phyloP scores from a whole-genome alignment of 2,888 invertebrate species.

The Cryptosula pallasiana region DNA sequence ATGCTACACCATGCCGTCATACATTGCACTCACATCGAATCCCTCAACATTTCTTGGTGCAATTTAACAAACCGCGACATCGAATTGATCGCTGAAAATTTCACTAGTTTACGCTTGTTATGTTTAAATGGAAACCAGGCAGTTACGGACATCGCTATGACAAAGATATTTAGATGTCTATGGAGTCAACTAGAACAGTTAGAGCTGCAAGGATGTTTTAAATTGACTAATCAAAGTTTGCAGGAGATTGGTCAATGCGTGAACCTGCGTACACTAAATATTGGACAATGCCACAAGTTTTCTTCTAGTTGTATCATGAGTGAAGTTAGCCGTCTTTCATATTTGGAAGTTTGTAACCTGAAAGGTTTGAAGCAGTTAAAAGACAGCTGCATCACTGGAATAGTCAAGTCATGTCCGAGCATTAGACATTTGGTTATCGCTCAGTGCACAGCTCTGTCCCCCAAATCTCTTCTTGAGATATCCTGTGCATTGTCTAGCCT shows the following conservation, averaged over 20 bases:
- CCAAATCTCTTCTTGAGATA: constrained; percentile 9
- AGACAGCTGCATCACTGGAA: constrained; percentile 34
- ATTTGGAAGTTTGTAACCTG: constrained; percentile 43
- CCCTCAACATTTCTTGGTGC: constrained; percentile 48
- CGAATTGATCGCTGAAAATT: constrained; percentile 35
- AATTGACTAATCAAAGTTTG: constrained; percentile 39
- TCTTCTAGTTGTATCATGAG: background rate
- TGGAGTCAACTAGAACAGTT: constrained; percentile 27
- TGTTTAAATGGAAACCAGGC: constrained; percentile 43
- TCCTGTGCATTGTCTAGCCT: background rate
- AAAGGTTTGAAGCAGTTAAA: constrained; percentile 45
- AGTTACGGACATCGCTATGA: constrained; percentile 41
- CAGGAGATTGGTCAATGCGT: constrained; percentile 31
- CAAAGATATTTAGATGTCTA: constrained; percentile 33
- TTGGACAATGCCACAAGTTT: constrained; percentile 20
- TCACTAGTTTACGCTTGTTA: background rate
- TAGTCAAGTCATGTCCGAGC: background rate
- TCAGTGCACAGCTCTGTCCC: background rate
- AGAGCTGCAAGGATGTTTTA: constrained; percentile 51
- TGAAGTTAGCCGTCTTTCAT: constrained; percentile 31
- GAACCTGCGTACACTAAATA: constrained; percentile 5
- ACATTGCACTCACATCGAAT: constrained; percentile 42
- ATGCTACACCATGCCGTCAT: constrained; percentile 45
- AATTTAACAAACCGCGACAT: constrained; percentile 42
- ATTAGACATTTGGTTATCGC: background rate